phyloP scores from a whole-genome alignment of 2,888 invertebrate genomes.

The Nezara viridula region DNA sequence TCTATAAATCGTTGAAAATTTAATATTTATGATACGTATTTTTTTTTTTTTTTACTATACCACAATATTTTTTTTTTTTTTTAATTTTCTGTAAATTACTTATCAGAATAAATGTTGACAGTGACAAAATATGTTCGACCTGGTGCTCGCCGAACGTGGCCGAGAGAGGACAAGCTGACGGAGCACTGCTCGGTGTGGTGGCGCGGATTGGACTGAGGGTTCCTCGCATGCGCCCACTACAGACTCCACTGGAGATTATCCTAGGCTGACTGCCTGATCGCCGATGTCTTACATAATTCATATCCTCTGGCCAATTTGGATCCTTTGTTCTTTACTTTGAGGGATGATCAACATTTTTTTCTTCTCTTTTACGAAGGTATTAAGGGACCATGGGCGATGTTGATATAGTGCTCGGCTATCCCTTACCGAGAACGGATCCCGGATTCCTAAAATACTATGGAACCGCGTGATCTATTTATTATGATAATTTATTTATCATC shows the following conservation, averaged over 20 bases:
- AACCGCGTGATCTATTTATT: no score
- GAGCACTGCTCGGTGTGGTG: slow-evolving; percentile 26
- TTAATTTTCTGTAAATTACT: background rate
- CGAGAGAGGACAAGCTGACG: slow-evolving; percentile 3
- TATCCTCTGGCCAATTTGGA: slow-evolving; percentile 33
- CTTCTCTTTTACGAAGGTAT: background rate
- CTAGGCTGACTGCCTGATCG: slow-evolving; percentile 8
- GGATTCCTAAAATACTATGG: no score
- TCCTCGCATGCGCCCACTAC: slow-evolving; percentile 1
- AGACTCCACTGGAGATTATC: background rate
- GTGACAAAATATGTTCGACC: background rate
- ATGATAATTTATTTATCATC: no score
- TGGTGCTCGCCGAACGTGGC: slow-evolving; percentile 29
- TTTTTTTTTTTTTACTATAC: background rate
- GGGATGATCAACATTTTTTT: background rate
- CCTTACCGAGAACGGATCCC: no score
- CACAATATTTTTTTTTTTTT: background rate
- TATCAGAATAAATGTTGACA: background rate
- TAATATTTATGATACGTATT: no score
- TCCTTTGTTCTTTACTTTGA: background rate
- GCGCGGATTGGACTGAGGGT: slow-evolving; percentile 8
- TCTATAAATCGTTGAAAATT: no score
- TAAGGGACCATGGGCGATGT: background rate
- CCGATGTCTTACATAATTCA: slow-evolving; percentile 20
- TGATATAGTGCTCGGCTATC: no score